Base-by-base conservation (phyloP, 2,113 vertebrate genomes). In the Sterrhoptilus dennistouni region DNA sequence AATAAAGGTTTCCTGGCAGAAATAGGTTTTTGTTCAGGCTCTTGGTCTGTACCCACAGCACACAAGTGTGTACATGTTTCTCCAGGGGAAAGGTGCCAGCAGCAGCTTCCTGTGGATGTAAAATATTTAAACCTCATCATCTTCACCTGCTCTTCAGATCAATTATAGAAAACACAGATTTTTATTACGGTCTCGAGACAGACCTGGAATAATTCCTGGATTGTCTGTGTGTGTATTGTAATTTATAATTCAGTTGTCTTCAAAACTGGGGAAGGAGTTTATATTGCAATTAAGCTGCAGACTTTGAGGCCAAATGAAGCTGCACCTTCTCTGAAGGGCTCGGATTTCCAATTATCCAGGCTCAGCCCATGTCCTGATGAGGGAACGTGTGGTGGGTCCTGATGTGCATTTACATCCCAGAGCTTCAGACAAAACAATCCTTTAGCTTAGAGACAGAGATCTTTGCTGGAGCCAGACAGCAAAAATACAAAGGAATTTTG, bases 281-380 rank as follows among this genome's bases (percentile, higher is more conserved):
- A 70, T 94, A 64, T 96, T 91, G 92, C 95, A 90, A 95, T 96
- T 96, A 95, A 90, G 90, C 83, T n/a, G 61, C 80, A 57, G 81
- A 69, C 52, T 90, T 93, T 57, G 89, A 65, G 89, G 80, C 50
- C 61, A 66, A 97, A 94, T 91, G 82, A 82, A 52, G 52, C 75
- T 33, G 64, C 64, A 45, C 86, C 92, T 90, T 90, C 93, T 91
- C 84, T 2, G 27, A 89, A 94, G 79, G 77, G 69, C 86, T 94
- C 70, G 25, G 3, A 9, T 68, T 95, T 93, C 88, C 87, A 75
- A 92, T 97, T 91, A 93, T 54, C 90, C 28, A 2, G 29, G 35
- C 57, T 79, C 56, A 84, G 53, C 50, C 49, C 38, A 29, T 40
- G 6, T 83, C 93, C 91, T 75, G 87, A 33, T 35, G 61, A 61